Base-by-base conservation (phyloP, 2,113 vertebrate genomes). In the Anhinga rufa region DNA sequence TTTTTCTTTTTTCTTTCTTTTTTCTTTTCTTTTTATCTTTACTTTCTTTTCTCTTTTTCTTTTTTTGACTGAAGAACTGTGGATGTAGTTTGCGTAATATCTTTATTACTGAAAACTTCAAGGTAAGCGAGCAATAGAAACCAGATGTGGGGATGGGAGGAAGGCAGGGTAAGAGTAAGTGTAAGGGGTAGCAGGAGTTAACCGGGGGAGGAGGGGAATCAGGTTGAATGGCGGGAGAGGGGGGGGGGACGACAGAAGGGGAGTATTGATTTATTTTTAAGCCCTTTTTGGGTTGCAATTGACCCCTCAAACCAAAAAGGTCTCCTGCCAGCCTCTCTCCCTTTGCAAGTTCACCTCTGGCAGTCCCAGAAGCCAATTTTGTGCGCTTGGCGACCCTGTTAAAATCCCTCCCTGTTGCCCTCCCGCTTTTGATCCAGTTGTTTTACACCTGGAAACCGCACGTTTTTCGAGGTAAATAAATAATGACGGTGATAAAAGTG, bases 81-180 rank as follows among this genome's bases (percentile, higher is more conserved):
- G 82, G 85, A 76, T 90, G 89, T 75, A 48, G 92, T 96, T 97
- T 96, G 95, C 38, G 21, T 97, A 98, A 98, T 98, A 98, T 98
- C 97, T 98, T 98, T 98, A 98, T 98, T 98, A 98, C 97, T 21
- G 85, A 97, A 90, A 95, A 97, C 97, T 98, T 98, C 98, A 98
- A 98, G 98, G 98, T 98, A 98, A 98, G 93, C 52, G 32, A 51
- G 86, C 44, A 93, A 98, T 98, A 90, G 95, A 96, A 98, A 98
- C 96, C 98, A 98, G 98, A 98, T 98, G 98, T 98, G 95, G 88
- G 91, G 85, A 87, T 29, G 42, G 61, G 72, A 76, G 92, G 88
- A 90, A 83, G 32, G 95, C 88, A 58, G 88, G 78, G 92, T 70
- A 88, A 62, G 66, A 96, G 90, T 87, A 72, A 93, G 91, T 54